phyloP scores from a whole-genome alignment of 2,797 vertebrate genomes.

The Adelosebastes latens region DNA sequence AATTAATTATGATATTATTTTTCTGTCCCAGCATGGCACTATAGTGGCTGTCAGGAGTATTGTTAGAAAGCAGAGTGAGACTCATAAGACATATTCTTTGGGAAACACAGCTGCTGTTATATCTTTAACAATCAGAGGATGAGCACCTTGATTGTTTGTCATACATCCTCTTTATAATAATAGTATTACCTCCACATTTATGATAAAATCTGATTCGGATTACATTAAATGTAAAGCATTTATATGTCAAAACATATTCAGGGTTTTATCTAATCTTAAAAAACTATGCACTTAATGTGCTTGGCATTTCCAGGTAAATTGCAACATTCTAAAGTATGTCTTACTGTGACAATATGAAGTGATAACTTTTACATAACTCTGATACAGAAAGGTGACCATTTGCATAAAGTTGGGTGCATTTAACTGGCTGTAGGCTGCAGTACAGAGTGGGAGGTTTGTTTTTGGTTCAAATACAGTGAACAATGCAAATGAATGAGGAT shows the following conservation, averaged over 20 bases:
- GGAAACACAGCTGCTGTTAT: not conserved
- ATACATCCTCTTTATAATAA: not conserved
- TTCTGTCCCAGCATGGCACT: too few relatives aligned
- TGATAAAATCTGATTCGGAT: not conserved
- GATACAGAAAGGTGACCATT: constrained; percentile 19
- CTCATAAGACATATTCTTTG: not conserved
- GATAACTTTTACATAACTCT: not conserved
- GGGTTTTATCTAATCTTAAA: constrained; percentile 6
- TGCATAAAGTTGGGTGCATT: constrained; percentile 9
- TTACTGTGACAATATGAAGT: not conserved
- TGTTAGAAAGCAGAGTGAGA: not conserved
- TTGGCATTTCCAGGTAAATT: constrained; percentile 45
- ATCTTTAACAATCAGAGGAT: not conserved
- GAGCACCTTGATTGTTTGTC: not conserved
- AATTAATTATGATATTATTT: not conserved
- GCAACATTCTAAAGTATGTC: not conserved
- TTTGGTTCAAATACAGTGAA: not conserved
- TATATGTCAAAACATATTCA: not conserved
- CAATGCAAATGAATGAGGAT: not conserved
- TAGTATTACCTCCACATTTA: not conserved
- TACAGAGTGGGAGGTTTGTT: not conserved
- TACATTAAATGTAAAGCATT: not conserved
- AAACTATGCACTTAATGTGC: constrained; percentile 17
- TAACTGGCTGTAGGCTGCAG: not conserved
- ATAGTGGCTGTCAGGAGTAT: not conserved